Evolutionary conservation across 2,888 invertebrate genomes (phyloP), one percentile per base, ranked within the genome.

Genomic region (Drosophila limbata): DNA sequence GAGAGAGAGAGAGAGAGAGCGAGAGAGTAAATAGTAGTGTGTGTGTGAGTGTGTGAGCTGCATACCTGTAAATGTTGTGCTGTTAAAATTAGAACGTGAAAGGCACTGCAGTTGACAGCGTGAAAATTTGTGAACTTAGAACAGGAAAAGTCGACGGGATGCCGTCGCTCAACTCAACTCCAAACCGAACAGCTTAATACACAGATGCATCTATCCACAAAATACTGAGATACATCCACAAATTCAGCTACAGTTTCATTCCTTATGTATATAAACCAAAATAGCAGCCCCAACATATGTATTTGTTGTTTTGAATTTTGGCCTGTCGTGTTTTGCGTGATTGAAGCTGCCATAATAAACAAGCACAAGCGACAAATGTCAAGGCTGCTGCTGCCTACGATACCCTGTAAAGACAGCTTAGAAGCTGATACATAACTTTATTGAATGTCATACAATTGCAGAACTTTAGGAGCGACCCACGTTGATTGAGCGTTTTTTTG

Each of bases 111-210:
- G 89, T 81, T 88, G 84, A 84, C 84, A 88, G 84, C 76, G 73
- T 84, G 73, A 84, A 88, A 79, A 84, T 88, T 81, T 87, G 89
- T 88, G 85, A 89, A 84, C 89, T 81, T 81, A 87, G 73, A 89
- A 84, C 87, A 84, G 87, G 77, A 74, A 77, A 83, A 74, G 83
- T 50, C 85, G 77, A 70, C 83, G 86, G 85, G 83, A 85, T 79
- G 83, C 80, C 82, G 64, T 60, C 64, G 69, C 66, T 61, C 53
- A 71, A 19, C 66, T 61, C 53, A 71, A 19, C 56, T 73, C 62
- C 63, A 57, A 66, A 45, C 10, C 69, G 56, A 45, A 70, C 52
- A 74, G 77, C 66, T 71, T 69, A 71, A 77, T 71, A 63, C 63
- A 57, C 59, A 63, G 8, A 37, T 17, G 45, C 37, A 59, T n/a